These are phyloP conservation scores for Myotis vivesi DNA, from an alignment of 2,797 vertebrate species.

Conservation along the genomic window DNA sequence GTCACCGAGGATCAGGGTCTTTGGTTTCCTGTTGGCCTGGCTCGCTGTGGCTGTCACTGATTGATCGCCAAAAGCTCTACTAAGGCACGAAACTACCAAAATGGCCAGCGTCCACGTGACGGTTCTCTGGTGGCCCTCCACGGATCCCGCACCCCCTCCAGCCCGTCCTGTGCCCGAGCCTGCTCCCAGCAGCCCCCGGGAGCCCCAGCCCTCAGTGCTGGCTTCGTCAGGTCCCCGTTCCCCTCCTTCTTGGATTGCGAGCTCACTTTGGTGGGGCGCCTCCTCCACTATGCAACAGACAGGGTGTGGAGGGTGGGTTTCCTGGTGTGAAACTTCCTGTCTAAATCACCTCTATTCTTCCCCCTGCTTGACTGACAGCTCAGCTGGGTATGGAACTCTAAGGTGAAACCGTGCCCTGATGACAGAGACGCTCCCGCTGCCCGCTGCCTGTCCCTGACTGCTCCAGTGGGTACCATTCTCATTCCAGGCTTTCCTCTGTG, in stretches of 20 bases:
- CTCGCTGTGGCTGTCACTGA: neutral
- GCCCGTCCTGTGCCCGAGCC: neutral
- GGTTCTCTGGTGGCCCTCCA: rapidly evolving
- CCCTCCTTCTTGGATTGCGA: neutral
- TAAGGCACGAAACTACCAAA: rapidly evolving
- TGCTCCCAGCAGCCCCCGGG: neutral
- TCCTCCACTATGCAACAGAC: neutral
- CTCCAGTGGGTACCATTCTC: neutral
- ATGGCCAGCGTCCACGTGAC: rapidly evolving
- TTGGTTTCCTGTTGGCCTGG: neutral
- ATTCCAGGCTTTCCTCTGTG: neutral
- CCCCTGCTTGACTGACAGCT: neutral
- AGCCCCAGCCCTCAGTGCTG: rapidly evolving
- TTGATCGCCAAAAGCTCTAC: neutral
- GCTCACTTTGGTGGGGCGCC: neutral
- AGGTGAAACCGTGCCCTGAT: neutral
- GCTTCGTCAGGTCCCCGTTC: neutral
- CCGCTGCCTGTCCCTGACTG: neutral
- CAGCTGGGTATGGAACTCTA: neutral
- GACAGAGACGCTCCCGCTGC: no score
- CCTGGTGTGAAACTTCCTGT: neutral
- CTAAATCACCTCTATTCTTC: neutral
- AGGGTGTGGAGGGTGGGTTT: neutral
- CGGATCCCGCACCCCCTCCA: rapidly evolving
- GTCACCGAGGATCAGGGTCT: neutral